Conservation (phyloP, 2,888 invertebrate genomes). For the Lampropteryx suffumata region DNA sequence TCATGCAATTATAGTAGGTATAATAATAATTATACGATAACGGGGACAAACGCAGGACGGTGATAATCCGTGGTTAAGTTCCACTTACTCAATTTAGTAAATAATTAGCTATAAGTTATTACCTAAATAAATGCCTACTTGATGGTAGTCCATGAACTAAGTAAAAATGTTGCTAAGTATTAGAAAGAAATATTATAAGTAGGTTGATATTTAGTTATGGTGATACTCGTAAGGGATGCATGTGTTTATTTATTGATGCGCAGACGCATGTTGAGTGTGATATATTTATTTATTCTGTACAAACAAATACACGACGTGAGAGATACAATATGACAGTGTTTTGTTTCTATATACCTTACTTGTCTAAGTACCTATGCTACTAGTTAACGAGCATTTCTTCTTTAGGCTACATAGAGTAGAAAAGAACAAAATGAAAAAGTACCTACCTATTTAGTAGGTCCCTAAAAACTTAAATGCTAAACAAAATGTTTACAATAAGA, state of each 20-base stretch:
- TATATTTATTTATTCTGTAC: slow-evolving; percentile 57
- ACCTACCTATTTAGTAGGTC: no score
- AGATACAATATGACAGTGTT: slow-evolving; percentile 11
- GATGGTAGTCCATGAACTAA: background rate
- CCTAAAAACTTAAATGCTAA: no score
- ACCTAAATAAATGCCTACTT: background rate
- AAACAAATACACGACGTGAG: slow-evolving; percentile 43
- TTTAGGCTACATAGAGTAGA: no score
- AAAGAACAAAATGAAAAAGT: no score
- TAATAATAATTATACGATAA: no score
- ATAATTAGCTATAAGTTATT: background rate
- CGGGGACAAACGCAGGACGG: no score
- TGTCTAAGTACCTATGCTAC: no score
- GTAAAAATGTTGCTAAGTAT: background rate
- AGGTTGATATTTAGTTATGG: background rate
- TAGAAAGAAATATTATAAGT: background rate
- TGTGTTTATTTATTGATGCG: slow-evolving; percentile 3
- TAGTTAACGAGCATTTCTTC: no score
- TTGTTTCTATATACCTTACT: background rate
- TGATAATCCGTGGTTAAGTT: no score
- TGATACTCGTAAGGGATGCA: background rate
- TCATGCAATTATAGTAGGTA: no score
- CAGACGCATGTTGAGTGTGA: slow-evolving; percentile 49
- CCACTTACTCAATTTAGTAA: background rate
- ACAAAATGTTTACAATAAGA: no score